A percentile compares a stretch with the other conserved stretches of the same genome.
Conservation (phyloP, 2,113 vertebrate genomes). For the Athene noctua region DNA sequence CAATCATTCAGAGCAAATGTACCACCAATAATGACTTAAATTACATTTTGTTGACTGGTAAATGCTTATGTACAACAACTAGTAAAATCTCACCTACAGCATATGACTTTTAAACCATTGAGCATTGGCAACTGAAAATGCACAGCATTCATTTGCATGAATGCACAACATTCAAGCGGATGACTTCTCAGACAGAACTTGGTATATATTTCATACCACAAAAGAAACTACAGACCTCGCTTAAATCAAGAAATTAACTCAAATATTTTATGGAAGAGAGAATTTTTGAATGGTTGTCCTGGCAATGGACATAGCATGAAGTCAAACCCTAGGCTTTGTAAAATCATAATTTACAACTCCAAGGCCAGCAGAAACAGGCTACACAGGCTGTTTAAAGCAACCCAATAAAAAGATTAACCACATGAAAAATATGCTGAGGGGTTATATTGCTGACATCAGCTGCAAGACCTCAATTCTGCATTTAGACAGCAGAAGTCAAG, state of each 20-base stretch:
- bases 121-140: neutral
- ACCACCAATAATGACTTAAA: neutral
- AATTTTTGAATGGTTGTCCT: neutral
- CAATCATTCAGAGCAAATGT: fast-evolving
- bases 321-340: neutral
- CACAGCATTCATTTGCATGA: neutral
- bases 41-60: neutral
- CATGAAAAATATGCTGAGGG: neutral
- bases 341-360: neutral
- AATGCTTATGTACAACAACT: neutral
- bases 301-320: neutral
- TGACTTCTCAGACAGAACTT: neutral
- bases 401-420: neutral
- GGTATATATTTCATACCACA: neutral
- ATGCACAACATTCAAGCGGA: neutral
- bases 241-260: neutral
- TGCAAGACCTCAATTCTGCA: neutral
- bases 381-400: neutral
- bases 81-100: fast-evolving
- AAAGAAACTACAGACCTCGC: neutral
- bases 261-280: neutral
- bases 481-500: neutral
- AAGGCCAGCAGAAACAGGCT: neutral
- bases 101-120: neutral
- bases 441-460: neutral